Conservation (phyloP, 2,113 vertebrate species). For the Oceanodroma tethys region DNA sequence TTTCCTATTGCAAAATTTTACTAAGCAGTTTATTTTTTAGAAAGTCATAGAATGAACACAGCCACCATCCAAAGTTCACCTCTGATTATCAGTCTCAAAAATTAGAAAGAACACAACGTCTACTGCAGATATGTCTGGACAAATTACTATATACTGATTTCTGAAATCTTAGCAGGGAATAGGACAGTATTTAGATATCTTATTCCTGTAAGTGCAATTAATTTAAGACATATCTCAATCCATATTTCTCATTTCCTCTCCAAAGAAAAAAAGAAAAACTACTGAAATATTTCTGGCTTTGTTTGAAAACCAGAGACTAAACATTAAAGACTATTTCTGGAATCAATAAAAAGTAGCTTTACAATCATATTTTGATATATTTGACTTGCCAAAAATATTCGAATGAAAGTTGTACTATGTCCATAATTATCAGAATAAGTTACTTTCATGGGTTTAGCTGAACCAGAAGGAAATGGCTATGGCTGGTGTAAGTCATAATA, state of each 20-base stretch:
- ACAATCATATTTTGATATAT: not conserved
- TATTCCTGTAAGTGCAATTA: not conserved
- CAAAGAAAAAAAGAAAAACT: not conserved
- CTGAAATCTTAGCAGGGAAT: not conserved
- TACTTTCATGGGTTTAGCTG: not conserved
- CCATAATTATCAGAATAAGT: not conserved
- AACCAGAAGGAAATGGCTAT: not conserved
- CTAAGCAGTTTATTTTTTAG: not conserved
- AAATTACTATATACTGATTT: not conserved
- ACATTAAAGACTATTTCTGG: conserved; percentile 1
- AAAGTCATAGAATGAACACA: not conserved
- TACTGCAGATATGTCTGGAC: not conserved
- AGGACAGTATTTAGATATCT: not conserved
- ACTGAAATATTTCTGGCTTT: not conserved
- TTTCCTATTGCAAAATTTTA: not conserved
- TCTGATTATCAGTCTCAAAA: not conserved
- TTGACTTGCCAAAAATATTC: not conserved
- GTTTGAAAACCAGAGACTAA: conserved; percentile 13
- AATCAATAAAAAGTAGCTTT: conserved; percentile 5
- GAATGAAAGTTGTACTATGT: not conserved
- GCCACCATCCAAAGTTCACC: not conserved
- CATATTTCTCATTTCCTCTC: not conserved
- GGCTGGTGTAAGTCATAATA: not conserved
- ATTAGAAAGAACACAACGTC: not conserved
- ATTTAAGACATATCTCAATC: not conserved